These are phyloP conservation scores for Macrosteles quadrilineatus DNA, from an alignment of 1,140 invertebrate species.

Conservation along the genomic window DNA sequence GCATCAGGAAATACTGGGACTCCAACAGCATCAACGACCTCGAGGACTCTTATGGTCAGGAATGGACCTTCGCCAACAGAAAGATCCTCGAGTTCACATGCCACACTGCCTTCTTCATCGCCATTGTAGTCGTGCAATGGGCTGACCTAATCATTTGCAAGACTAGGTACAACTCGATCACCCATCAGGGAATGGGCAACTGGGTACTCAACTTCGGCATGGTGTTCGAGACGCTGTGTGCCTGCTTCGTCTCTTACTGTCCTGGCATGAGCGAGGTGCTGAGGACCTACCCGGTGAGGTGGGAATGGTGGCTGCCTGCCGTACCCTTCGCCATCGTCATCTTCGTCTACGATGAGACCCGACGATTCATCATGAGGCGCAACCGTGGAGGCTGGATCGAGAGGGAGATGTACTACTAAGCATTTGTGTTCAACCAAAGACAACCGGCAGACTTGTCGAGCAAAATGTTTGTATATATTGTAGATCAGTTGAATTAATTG, in stretches of 20 bases:
- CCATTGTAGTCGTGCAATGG: conserved; percentile 86
- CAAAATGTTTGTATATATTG: conserved; percentile 17
- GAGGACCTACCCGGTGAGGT: conserved; percentile 60
- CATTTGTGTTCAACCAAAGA: conserved; percentile 28
- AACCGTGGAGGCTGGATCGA: conserved; percentile 74
- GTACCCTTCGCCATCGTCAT: conserved; percentile 75
- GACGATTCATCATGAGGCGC: conserved; percentile 66
- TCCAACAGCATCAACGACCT: conserved; percentile 66
- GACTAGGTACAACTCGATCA: conserved; percentile 76
- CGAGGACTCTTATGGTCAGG: conserved; percentile 77
- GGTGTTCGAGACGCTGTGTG: conserved; percentile 71
- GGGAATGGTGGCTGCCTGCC: conserved; percentile 74
- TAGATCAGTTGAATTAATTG: conserved; percentile 11
- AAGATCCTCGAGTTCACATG: conserved; percentile 80
- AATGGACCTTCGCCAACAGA: conserved; percentile 78
- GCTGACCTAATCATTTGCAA: conserved; percentile 85
- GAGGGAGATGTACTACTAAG: conserved; percentile 77
- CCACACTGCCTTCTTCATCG: conserved; percentile 80
- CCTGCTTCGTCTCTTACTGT: conserved; percentile 68
- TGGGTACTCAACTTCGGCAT: conserved; percentile 76
- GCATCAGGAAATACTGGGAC: conserved; percentile 78
- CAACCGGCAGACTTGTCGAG: conserved; percentile 6
- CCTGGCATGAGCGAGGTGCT: conserved; percentile 69
- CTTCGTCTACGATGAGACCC: conserved; percentile 76
- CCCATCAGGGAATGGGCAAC: conserved; percentile 79